Percentiles rank a stretch among this genome's conserved stretches.
Conservation (phyloP, 2,888 invertebrate species). For the Epinotia demarniana region DNA sequence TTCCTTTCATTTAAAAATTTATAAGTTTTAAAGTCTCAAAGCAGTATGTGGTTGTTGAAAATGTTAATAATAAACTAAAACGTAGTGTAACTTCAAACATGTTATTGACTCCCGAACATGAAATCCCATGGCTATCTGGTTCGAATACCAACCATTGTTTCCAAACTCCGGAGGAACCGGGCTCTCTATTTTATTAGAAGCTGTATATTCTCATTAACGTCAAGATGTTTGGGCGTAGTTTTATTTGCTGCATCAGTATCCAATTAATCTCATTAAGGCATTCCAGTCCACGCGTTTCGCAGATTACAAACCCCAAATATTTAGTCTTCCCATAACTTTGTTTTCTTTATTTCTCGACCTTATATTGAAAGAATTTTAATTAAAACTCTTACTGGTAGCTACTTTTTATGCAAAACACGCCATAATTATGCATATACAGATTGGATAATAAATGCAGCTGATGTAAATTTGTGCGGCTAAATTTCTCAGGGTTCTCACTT, state of each 20-base stretch:
- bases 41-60: no score
- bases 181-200: slow-evolving; percentile 46
- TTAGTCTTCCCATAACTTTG: slow-evolving; percentile 36
- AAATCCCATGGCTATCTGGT: background rate
- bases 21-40: no score
- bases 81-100: background rate
- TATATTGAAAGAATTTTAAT: slow-evolving; percentile 77
- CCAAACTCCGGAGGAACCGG: slow-evolving; percentile 42
- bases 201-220: slow-evolving; percentile 77
- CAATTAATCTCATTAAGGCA: slow-evolving; percentile 82
- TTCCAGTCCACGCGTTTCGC: slow-evolving; percentile 70
- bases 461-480: slow-evolving; percentile 2
- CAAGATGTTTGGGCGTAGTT: slow-evolving; percentile 66
- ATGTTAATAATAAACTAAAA: background rate
- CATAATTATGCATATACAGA: slow-evolving; percentile 21
- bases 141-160: slow-evolving; percentile 3
- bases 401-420: slow-evolving; percentile 24
- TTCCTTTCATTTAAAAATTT: no score
- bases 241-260: slow-evolving; percentile 71
- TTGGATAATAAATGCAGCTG: slow-evolving; percentile 7
- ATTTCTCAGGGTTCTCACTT: background rate
- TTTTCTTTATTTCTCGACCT: slow-evolving; percentile 45
- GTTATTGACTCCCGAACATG: background rate
- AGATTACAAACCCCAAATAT: slow-evolving; percentile 61
- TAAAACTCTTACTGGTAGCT: slow-evolving; percentile 55